Evolutionary conservation across 2,113 vertebrate genomes (phyloP).

Genomic region (Notarius quadriscutis): DNA sequence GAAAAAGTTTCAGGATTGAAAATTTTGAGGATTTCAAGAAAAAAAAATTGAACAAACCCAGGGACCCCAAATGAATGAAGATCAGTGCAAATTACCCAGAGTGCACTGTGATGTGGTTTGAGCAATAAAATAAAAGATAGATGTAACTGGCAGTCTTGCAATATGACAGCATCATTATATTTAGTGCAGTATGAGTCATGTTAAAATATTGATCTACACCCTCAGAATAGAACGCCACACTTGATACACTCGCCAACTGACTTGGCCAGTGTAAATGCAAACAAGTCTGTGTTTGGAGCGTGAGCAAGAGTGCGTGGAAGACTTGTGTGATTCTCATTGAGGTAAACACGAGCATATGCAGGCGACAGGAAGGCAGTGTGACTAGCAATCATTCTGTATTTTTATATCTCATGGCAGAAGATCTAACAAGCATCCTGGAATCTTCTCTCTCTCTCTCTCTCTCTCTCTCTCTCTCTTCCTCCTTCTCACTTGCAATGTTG

Average conservation of each 20-base stretch:
- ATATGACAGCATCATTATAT: background rate
- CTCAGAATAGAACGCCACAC: background rate
- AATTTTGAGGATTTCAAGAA: too few species aligned
- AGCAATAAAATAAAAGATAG: background rate
- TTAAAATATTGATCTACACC: background rate
- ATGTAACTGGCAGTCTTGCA: background rate
- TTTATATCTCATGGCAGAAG: background rate
- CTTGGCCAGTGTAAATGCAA: background rate
- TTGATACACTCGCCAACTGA: background rate
- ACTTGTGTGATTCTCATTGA: background rate
- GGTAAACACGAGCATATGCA: background rate
- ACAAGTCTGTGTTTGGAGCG: background rate
- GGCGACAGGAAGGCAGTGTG: background rate
- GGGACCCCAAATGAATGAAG: background rate
- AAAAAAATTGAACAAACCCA: background rate
- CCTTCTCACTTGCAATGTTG: background rate
- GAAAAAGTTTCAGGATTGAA: background rate
- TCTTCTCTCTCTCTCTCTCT: background rate
- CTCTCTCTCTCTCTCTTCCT: background rate
- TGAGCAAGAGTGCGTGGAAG: background rate
- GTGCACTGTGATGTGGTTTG: background rate
- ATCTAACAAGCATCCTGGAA: background rate
- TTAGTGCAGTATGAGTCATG: background rate
- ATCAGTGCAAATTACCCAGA: background rate
- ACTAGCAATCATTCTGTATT: conserved; percentile 21